Conservation (phyloP, 2,113 vertebrate species). For the Cinclus mexicanus region DNA sequence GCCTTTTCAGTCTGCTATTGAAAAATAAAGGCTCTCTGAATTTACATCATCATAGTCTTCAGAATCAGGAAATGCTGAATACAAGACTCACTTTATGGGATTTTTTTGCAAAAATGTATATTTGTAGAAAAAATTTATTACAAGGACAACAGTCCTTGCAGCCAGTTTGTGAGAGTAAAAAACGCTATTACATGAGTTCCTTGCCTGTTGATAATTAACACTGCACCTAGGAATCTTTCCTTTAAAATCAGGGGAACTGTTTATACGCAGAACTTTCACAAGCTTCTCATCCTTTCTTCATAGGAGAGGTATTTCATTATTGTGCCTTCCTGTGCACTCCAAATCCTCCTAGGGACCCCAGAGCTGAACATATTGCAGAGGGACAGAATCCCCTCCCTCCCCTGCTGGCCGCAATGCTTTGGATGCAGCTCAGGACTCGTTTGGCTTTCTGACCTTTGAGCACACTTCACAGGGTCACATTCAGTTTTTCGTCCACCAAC, state of each 20-base stretch:
- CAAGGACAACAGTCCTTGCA: neutral
- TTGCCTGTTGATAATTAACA: neutral
- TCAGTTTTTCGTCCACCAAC: neutral
- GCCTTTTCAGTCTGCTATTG: neutral
- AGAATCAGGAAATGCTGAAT: slow-evolving; percentile 1
- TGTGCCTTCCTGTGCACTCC: neutral
- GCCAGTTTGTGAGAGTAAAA: neutral
- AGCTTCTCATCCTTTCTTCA: neutral
- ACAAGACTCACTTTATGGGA: neutral
- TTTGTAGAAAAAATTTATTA: neutral
- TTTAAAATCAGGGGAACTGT: neutral
- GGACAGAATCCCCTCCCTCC: accelerated
- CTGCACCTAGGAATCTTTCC: neutral
- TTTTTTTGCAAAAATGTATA: neutral
- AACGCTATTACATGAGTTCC: neutral
- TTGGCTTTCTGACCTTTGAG: neutral
- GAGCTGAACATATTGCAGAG: neutral
- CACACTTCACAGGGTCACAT: neutral
- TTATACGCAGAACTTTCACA: neutral
- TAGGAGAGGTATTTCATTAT: neutral
- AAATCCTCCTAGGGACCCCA: too few species aligned
- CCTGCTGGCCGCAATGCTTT: accelerated
- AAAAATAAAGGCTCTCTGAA: neutral
- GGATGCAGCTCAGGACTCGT: accelerated
- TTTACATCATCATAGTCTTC: neutral